Conservation (phyloP, 2,797 vertebrate species). For the Rallus crepitans region DNA sequence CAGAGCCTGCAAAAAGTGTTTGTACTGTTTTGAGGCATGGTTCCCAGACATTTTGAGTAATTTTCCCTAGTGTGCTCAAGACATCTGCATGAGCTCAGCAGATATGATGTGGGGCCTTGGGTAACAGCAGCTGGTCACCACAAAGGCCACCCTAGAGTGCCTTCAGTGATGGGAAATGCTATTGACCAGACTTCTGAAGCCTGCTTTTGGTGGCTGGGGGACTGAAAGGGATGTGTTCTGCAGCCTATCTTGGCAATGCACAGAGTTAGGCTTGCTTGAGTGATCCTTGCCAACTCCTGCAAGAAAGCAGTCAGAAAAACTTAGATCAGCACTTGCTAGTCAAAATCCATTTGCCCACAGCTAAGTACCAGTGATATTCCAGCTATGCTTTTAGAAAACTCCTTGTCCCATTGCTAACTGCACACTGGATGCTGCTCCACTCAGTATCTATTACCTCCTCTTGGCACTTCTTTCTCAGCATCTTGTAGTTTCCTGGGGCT, state of each 20-base stretch:
- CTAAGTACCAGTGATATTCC: neutral
- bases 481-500: neutral
- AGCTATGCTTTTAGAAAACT: neutral
- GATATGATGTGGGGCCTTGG: fast-evolving
- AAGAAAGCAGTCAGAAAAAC: neutral
- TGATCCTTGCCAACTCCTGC: neutral
- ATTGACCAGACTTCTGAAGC: neutral
- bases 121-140: neutral
- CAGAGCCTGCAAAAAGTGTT: neutral
- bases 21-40: neutral
- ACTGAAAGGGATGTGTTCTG: neutral
- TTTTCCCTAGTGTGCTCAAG: neutral
- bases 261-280: neutral
- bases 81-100: neutral
- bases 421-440: neutral
- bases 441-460: neutral
- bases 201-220: neutral
- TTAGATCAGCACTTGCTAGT: neutral
- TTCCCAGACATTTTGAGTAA: neutral
- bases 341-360: neutral
- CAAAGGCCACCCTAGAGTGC: neutral
- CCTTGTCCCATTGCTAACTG: neutral
- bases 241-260: neutral
- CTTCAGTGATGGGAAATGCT: neutral
- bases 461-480: neutral